Evolutionary conservation across 2,888 invertebrate genomes (phyloP).

Genomic region (Sylvicola fuscatus): DNA sequence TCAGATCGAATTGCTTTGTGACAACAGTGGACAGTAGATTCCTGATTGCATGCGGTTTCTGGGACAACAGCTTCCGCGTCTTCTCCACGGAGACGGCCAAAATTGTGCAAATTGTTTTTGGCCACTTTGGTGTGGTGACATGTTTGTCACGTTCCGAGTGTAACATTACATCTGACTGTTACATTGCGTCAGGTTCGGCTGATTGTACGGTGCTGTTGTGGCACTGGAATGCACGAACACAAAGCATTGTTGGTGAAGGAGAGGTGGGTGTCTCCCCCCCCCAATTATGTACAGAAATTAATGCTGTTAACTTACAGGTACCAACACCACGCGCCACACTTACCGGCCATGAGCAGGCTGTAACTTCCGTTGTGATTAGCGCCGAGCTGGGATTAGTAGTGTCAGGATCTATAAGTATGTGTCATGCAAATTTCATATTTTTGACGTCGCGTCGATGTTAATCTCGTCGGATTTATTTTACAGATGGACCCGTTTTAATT

Average conservation of each 20-base stretch:
- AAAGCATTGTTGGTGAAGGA: slow-evolving; percentile 93
- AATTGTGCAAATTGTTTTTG: slow-evolving; percentile 93
- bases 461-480: slow-evolving; percentile 1
- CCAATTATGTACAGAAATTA: no score
- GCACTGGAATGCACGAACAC: slow-evolving; percentile 97
- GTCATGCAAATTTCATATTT: slow-evolving; percentile 1
- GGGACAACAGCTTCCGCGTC: slow-evolving; percentile 98
- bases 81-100: slow-evolving; percentile 95
- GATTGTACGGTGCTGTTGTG: slow-evolving; percentile 96
- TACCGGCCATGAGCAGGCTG: slow-evolving; percentile 93
- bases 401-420: slow-evolving; percentile 59
- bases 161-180: slow-evolving; percentile 97
- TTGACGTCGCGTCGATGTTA: not conserved
- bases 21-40: slow-evolving; percentile 95
- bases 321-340: slow-evolving; percentile 93
- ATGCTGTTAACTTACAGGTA: no score
- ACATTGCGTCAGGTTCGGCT: slow-evolving; percentile 92
- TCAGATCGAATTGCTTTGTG: slow-evolving; percentile 88
- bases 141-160: slow-evolving; percentile 95
- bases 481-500: slow-evolving; percentile 88
- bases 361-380: slow-evolving; percentile 88
- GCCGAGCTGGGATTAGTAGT: slow-evolving; percentile 96
- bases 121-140: slow-evolving; percentile 97
- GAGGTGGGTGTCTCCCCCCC: slow-evolving; percentile 29
- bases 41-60: slow-evolving; percentile 95